Evolutionary conservation across 1,140 invertebrate species (phyloP), one percentile per base, ranked within the genome.

Genomic region (Ctenoplectra terminalis): DNA sequence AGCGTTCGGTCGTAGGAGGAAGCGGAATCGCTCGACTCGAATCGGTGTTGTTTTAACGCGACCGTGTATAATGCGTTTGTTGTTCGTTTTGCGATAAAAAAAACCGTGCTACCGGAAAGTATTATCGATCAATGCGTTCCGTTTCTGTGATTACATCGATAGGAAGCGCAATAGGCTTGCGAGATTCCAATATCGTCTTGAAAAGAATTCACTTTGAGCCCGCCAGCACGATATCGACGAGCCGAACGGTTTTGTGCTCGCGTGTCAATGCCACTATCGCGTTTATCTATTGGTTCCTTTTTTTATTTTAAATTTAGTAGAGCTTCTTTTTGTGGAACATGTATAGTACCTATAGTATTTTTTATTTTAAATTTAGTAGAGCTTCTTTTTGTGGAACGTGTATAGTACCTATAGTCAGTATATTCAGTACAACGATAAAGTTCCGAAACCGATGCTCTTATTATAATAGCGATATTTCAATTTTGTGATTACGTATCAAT

Each of bases 91-190:
- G 20, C 43, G 58, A 71, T 72, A 60, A 85, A 71, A 85, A 71
- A 83, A 76, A 46, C 50, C 46, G 8, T 48, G 50, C 56, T 11
- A 20, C 34, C 26, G 23, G 37, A 54, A 56, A 61, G 7, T 63
- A 56, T 66, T 52, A 77, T 81, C 67, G 67, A 86, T 82, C 60
- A 81, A 72, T 13, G 29, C 72, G 58, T 85, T 67, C 52, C 79
- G 34, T 63, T 40, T 54, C 46, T 29, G 50, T 13, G 67, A 56
- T 52, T 75, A 61, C 50, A n/a, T 2, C 58, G 43, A 52, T 50
- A n/a, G 23, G 48, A 76, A 52, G 43, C 63, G 54, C 46, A 64
- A 70, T 85, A 82, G 37, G 60, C 40, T 54, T 46, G 37, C 31
- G 40, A 73, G 61, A 69, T 75, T 86, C 50, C 71, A 82, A 85